Conservation (phyloP, 2,113 vertebrate species). For the Pelecanus crispus region DNA sequence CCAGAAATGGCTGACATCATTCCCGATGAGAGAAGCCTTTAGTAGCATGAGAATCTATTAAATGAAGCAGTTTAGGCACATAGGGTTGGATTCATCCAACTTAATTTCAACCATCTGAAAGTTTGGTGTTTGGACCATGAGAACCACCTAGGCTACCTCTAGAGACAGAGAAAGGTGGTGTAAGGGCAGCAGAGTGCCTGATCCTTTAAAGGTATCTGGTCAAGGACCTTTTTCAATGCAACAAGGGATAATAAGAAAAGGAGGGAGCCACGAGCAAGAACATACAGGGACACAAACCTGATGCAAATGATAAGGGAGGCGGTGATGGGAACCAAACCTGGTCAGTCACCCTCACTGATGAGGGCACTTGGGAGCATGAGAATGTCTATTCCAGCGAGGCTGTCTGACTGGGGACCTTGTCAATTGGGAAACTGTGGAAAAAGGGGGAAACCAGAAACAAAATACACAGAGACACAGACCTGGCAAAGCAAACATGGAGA, state of each 20-base stretch:
- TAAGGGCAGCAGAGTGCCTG: background rate
- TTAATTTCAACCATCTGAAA: background rate
- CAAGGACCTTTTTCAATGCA: background rate
- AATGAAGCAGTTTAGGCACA: background rate
- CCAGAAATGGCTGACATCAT: background rate
- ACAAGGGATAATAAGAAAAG: background rate
- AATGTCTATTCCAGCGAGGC: background rate
- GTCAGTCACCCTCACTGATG: background rate
- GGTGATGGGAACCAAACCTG: background rate
- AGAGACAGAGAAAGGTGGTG: background rate
- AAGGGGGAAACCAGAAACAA: background rate
- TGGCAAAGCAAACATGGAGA: background rate
- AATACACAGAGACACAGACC: background rate
- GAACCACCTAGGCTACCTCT: background rate
- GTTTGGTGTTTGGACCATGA: background rate
- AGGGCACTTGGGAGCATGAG: fast-evolving
- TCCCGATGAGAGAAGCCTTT: background rate
- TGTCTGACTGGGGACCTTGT: too few species aligned
- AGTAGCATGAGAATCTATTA: background rate
- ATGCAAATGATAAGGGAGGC: background rate
- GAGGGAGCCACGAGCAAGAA: background rate
- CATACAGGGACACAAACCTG: background rate
- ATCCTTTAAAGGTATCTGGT: background rate
- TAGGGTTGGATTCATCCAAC: background rate
- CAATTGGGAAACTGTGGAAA: background rate